Evolutionary conservation across 1,140 invertebrate species (phyloP), one percentile per base, ranked within the genome.

Genomic region (Drosophila willistoni): DNA sequence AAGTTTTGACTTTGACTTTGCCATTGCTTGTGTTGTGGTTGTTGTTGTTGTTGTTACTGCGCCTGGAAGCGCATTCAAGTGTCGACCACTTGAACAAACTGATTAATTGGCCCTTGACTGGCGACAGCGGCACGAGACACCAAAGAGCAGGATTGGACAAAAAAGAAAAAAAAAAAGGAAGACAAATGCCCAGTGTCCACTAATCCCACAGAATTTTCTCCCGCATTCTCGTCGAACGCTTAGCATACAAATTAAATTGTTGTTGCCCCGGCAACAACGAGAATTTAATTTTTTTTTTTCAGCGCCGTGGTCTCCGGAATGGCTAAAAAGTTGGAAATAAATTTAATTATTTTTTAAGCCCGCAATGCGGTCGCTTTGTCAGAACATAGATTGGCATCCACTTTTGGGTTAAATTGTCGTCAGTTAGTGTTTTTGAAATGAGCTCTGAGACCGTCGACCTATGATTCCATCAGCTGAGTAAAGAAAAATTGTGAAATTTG

Each of bases 61-160:
- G 44, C 44, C 19, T 22, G 44, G 9, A 51, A 51, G 17, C 44
- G 44, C 44, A 51, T 51, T 86, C 63, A 63, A 73, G 74, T 78
- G 59, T 61, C 64, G 44, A 36, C 69, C 77, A 68, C 67, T 78
- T 76, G 65, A 64, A 60, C 73, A 77, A 86, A 83, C 84, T 86
- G 83, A 86, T 86, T 86, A 86, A 86, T 86, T 86, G 83, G 68
- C 67, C 61, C 79, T 79, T 87, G 79, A 71, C 73, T 66, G 44
- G 44, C 44, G 44, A 51, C 44, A 75, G 59, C 36, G 65, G 59
- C 63, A 68, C 19, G 13, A 47, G 22, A 22, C 44, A 22, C 44
- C 55, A 56, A 47, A 73, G 60, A 70, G 66, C 67, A 19, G 41
- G 17, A 39, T 9, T 39, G 3, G 7, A 9, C 36, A 7, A 13